phyloP scores from a whole-genome alignment of 1,140 invertebrate species.

The Ips nitidus region DNA sequence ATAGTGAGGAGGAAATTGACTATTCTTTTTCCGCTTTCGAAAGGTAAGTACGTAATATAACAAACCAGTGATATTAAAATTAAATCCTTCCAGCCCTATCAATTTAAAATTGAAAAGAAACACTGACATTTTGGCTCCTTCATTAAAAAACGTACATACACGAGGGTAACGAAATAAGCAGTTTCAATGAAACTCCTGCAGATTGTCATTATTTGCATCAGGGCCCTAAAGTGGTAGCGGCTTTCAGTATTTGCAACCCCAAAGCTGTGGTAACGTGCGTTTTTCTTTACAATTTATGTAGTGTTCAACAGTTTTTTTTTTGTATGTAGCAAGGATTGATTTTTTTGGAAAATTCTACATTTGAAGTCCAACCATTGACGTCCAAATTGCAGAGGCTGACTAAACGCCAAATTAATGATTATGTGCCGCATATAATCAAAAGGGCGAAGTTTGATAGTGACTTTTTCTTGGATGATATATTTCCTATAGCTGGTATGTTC shows the following conservation, averaged over 20 bases:
- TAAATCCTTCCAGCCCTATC: slow-evolving; percentile 50
- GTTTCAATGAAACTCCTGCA: slow-evolving; percentile 43
- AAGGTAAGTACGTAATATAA: slow-evolving; percentile 37
- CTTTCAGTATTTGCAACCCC: slow-evolving; percentile 57
- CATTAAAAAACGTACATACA: slow-evolving; percentile 56
- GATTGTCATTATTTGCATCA: slow-evolving; percentile 58
- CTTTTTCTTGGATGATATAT: slow-evolving; percentile 42
- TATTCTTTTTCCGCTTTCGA: slow-evolving; percentile 46
- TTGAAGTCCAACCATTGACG: slow-evolving; percentile 65
- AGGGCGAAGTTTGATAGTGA: slow-evolving; percentile 51
- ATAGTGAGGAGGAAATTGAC: slow-evolving; percentile 38
- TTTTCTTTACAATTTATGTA: not conserved
- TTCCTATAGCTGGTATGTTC: slow-evolving; percentile 45
- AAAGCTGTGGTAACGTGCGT: slow-evolving; percentile 50
- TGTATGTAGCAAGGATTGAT: slow-evolving; percentile 60
- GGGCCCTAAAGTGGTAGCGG: slow-evolving; percentile 53
- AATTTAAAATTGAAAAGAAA: slow-evolving; percentile 55
- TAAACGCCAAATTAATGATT: slow-evolving; percentile 43
- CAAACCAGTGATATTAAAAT: too few species aligned
- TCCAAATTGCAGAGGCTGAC: slow-evolving; percentile 44
- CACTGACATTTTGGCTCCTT: slow-evolving; percentile 52
- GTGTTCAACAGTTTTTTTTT: slow-evolving; percentile 8
- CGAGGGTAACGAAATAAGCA: slow-evolving; percentile 40
- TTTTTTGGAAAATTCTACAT: slow-evolving; percentile 63
- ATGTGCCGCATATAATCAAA: slow-evolving; percentile 59